Conservation (phyloP, 2,797 vertebrate genomes). For the Yasuhikotakia modesta region DNA sequence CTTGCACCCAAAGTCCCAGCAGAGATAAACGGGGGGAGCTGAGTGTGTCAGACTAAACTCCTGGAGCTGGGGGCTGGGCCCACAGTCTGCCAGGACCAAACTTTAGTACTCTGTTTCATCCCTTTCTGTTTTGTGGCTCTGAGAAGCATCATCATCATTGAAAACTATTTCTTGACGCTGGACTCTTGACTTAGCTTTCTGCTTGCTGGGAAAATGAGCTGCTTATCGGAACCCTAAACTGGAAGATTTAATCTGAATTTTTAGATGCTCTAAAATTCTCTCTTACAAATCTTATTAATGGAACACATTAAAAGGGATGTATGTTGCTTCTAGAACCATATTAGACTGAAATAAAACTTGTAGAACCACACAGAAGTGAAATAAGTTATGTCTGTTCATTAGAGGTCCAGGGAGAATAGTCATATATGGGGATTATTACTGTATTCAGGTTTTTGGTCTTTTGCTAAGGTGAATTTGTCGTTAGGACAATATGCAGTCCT, state of each 20-base stretch:
- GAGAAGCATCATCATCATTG: slow-evolving; percentile 8
- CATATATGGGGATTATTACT: slow-evolving; percentile 32
- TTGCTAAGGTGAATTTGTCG: slow-evolving; percentile 4
- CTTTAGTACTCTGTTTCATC: slow-evolving; percentile 41
- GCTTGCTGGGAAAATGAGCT: slow-evolving; percentile 13
- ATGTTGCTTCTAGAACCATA: slow-evolving; percentile 21
- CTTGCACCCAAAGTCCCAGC: slow-evolving; percentile 75
- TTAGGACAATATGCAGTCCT: background rate
- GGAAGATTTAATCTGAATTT: background rate
- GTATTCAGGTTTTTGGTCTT: slow-evolving; percentile 38
- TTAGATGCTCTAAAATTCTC: too few species aligned
- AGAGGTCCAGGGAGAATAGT: slow-evolving; percentile 3
- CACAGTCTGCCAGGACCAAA: slow-evolving; percentile 56
- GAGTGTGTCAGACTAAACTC: slow-evolving; percentile 44
- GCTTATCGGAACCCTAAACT: background rate
- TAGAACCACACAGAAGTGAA: too few species aligned
- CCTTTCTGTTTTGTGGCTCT: slow-evolving; percentile 45
- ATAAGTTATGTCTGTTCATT: slow-evolving; percentile 30
- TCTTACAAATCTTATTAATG: too few species aligned
- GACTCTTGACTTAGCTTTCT: slow-evolving; percentile 5
- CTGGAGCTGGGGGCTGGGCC: slow-evolving; percentile 73
- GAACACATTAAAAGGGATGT: slow-evolving; percentile 6
- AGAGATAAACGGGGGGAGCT: slow-evolving; percentile 70
- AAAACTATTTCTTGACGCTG: slow-evolving; percentile 17
- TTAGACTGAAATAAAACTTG: slow-evolving; percentile 32